Evolutionary conservation across 1,140 invertebrate genomes (phyloP).

Genomic region (Asobara japonica): DNA sequence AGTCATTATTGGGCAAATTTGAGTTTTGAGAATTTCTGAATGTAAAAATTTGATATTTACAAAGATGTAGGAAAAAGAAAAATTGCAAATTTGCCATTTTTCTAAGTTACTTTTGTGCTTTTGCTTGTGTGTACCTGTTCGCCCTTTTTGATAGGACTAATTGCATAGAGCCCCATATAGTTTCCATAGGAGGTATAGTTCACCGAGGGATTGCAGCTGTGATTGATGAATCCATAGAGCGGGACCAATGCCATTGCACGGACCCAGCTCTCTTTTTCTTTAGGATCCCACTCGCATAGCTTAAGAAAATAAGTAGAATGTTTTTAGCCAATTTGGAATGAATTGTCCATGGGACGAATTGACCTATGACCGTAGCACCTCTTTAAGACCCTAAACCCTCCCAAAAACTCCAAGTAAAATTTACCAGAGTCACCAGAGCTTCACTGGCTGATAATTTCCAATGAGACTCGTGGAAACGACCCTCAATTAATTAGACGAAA

Average conservation of each 20-base stretch:
- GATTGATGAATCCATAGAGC: neutral
- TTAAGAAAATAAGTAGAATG: neutral
- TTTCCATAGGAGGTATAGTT: neutral
- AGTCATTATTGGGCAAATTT: no score
- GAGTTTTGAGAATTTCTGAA: no score
- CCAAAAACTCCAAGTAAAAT: no score
- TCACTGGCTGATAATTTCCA: no score
- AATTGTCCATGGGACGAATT: neutral
- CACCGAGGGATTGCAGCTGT: neutral
- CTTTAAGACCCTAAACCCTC: no score
- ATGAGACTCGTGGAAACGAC: no score
- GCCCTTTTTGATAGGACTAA: neutral
- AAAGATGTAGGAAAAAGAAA: neutral
- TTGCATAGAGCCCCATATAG: neutral
- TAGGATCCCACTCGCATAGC: neutral
- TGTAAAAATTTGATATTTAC: no score
- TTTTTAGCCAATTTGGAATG: neutral
- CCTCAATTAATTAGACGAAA: no score
- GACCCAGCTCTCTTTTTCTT: neutral
- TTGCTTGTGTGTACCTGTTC: neutral
- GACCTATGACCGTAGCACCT: no score
- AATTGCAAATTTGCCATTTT: no score
- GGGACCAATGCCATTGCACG: neutral
- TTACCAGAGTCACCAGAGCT: no score
- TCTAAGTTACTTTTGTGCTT: neutral